Evolutionary conservation across 2,888 invertebrate species (phyloP).

Genomic region (Saturnia japonica): DNA sequence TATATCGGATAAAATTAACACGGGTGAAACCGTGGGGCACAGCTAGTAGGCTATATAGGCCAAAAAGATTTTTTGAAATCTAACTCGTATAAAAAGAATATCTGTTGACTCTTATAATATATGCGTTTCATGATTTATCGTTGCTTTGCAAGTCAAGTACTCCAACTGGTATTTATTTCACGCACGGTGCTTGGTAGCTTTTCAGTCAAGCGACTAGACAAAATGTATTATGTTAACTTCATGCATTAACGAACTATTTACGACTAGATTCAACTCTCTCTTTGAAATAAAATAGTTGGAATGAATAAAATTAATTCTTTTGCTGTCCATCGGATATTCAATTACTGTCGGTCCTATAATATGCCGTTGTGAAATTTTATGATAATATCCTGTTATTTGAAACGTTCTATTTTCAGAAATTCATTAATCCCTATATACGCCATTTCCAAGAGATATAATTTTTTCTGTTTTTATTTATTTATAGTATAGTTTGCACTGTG

Average conservation of each 20-base stretch:
- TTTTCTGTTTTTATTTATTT: too few species aligned
- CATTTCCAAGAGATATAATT: too few species aligned
- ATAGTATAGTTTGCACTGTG: too few species aligned
- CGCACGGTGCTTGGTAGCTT: neutral
- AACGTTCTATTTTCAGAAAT: neutral
- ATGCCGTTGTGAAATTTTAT: neutral
- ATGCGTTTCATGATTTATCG: too few species aligned
- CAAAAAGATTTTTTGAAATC: too few species aligned
- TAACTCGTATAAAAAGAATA: too few species aligned
- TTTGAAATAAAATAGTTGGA: neutral
- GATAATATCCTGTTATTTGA: neutral
- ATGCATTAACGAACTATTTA: neutral
- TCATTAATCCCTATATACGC: too few species aligned
- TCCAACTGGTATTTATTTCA: neutral
- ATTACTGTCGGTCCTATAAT: neutral
- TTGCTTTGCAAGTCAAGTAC: neutral
- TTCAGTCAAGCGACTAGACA: neutral
- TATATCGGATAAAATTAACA: too few species aligned
- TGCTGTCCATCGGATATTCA: neutral
- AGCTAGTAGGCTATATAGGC: too few species aligned
- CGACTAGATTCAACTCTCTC: neutral
- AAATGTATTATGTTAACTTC: neutral
- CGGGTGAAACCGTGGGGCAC: too few species aligned
- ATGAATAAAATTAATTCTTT: neutral
- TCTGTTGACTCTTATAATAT: too few species aligned